These are phyloP conservation scores for Apis laboriosa DNA, from an alignment of 1,140 invertebrate species.

Conservation along the genomic window DNA sequence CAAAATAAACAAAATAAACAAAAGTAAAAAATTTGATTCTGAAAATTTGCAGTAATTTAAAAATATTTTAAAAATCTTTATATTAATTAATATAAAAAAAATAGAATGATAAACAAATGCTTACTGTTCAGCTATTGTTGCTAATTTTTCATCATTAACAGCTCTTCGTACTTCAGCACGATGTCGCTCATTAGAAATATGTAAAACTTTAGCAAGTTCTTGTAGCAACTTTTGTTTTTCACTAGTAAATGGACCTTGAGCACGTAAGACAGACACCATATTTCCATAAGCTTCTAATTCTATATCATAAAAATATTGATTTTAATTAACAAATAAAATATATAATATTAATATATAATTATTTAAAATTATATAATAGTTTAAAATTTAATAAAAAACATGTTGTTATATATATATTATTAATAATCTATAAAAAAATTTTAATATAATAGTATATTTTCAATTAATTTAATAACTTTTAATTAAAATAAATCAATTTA, in stretches of 20 bases:
- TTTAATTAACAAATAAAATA: not conserved
- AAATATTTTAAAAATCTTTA: conserved; percentile 28
- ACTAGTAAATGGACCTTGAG: conserved; percentile 92
- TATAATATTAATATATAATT: not conserved
- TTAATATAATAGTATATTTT: not conserved
- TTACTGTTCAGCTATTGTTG: conserved; percentile 93
- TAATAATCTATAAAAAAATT: not conserved
- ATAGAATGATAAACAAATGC: conserved; percentile 62
- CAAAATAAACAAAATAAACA: too few species aligned
- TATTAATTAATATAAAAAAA: not conserved
- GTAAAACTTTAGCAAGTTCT: conserved; percentile 90
- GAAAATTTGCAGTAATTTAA: not conserved
- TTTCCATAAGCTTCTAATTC: conserved; percentile 95
- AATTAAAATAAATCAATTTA: not conserved
- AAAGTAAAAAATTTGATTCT: too few species aligned
- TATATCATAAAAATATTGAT: conserved; percentile 71
- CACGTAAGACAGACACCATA: conserved; percentile 93
- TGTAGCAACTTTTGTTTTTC: conserved; percentile 92
- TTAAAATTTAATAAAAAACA: not conserved
- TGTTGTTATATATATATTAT: not conserved
- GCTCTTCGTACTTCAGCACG: conserved; percentile 94
- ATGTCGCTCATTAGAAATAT: conserved; percentile 94
- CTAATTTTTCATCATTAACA: conserved; percentile 94
- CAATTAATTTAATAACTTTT: not conserved
- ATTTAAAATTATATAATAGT: not conserved